Evolutionary conservation across 2,888 invertebrate genomes (phyloP).

Genomic region (Amaurobius ferox): DNA sequence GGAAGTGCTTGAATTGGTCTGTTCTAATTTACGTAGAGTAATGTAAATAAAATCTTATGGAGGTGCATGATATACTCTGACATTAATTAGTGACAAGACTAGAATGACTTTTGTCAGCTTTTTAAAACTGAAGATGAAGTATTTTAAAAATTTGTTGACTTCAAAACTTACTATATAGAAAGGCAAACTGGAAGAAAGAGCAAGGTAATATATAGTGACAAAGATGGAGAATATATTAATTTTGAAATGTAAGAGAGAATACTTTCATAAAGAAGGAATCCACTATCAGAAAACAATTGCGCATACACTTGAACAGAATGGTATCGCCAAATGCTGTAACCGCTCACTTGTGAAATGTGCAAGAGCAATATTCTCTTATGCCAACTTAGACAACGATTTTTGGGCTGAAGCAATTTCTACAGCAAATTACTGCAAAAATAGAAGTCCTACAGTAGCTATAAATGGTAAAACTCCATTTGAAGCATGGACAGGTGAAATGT

Average conservation of each 20-base stretch:
- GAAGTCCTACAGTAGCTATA: slow-evolving; percentile 17
- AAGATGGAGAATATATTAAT: neutral
- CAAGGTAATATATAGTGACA: neutral
- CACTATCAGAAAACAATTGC: slow-evolving; percentile 22
- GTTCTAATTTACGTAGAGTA: neutral
- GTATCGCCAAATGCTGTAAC: slow-evolving; percentile 1
- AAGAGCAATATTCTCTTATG: slow-evolving; percentile 72
- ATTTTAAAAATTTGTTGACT: neutral
- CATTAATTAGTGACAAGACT: neutral
- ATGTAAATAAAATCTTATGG: no score
- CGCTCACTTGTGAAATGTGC: slow-evolving; percentile 19
- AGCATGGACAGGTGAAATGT: slow-evolving; percentile 20
- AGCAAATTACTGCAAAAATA: slow-evolving; percentile 21
- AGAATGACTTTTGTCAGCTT: slow-evolving; percentile 9
- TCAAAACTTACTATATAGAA: neutral
- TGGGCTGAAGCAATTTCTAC: slow-evolving; percentile 78
- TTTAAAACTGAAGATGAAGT: neutral
- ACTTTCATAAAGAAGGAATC: slow-evolving; percentile 1
- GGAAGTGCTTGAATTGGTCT: neutral
- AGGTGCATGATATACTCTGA: neutral
- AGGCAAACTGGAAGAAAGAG: neutral
- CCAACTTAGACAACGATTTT: slow-evolving; percentile 78
- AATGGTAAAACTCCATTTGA: slow-evolving; percentile 26
- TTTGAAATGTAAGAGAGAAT: neutral
- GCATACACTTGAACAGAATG: slow-evolving; percentile 9